These are phyloP conservation scores for Manis pentadactyla DNA, from an alignment of 2,797 vertebrate genomes.

Conservation along the genomic window DNA sequence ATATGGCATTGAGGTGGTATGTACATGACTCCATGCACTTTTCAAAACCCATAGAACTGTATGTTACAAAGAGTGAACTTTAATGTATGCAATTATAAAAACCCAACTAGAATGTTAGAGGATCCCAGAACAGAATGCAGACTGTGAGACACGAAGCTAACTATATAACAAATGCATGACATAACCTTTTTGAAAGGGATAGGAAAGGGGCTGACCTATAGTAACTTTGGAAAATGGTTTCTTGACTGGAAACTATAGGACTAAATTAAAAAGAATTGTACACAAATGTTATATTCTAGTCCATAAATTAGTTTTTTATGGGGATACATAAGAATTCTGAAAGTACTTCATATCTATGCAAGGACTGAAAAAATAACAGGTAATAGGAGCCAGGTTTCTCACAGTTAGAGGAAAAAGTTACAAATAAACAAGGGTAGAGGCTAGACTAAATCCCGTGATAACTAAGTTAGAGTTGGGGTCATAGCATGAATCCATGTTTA, in stretches of 20 bases:
- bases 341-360: neutral
- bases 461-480: neutral
- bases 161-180: neutral
- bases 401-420: neutral
- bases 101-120: neutral
- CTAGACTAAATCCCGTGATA: neutral
- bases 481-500: neutral
- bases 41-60: neutral
- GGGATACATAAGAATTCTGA: neutral
- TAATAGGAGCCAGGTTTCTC: neutral
- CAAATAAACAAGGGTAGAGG: neutral
- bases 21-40: neutral
- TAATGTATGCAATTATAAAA: neutral
- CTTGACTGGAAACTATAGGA: neutral
- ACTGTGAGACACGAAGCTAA: constrained; percentile 4
- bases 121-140: neutral
- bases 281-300: neutral
- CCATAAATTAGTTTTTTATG: neutral
- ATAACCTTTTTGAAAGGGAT: constrained; percentile 20
- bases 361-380: neutral
- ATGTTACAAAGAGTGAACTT: neutral
- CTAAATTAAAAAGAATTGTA: neutral
- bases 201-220: neutral
- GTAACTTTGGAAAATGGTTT: neutral
- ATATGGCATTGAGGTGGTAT: neutral